Conservation (phyloP, 2,113 vertebrate genomes). For the Colinus virginianus region DNA sequence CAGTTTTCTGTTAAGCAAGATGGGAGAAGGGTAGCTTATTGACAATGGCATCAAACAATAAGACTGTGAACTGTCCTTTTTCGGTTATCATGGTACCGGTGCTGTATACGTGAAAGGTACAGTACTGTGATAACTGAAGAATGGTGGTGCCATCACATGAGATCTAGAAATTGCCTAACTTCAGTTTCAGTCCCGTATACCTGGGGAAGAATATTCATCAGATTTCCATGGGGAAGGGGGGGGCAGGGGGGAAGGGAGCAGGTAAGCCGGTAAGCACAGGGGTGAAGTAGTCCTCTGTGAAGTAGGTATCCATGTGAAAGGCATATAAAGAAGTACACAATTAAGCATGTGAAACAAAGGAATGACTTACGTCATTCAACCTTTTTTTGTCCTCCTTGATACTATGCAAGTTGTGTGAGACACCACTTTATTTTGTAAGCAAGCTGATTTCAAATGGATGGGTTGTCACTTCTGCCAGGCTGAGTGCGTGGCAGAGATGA, state of each 20-base stretch:
- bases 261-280: not conserved
- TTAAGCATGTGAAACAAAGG: not conserved
- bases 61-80: conserved; percentile 97
- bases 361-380: not conserved
- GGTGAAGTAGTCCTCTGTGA: not conserved
- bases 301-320: not conserved
- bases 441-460: not conserved
- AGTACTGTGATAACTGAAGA: conserved; percentile 99
- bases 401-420: not conserved
- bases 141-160: conserved; percentile 96
- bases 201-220: not conserved
- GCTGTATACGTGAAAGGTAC: conserved; percentile 98
- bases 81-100: conserved; percentile 99
- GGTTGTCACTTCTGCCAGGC: not conserved
- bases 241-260: not conserved
- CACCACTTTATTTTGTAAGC: not conserved
- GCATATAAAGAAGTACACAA: not conserved
- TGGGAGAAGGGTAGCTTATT: not conserved
- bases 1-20: not conserved
- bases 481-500: not conserved
- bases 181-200: not conserved
- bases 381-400: not conserved
- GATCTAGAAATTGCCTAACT: conserved; percentile 3
- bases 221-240: not conserved
- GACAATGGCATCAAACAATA: conserved; percentile 7